Evolutionary conservation across 2,113 vertebrate genomes (phyloP).

Genomic region (Hippocampus mohnikei): DNA sequence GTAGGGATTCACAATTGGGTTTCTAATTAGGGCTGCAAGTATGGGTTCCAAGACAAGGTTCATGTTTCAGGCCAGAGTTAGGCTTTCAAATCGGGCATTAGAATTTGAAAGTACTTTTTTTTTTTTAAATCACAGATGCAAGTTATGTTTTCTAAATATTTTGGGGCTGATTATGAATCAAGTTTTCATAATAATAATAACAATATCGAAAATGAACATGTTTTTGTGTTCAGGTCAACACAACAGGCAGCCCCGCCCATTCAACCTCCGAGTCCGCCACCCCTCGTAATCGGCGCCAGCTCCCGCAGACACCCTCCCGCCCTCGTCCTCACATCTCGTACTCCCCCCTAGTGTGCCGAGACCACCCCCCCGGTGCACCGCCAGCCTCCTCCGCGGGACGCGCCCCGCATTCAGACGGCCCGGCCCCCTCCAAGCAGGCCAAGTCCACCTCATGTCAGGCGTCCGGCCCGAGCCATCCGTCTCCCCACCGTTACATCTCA

Average conservation of each 20-base stretch:
- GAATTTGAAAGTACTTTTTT: too few species aligned
- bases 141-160: too few species aligned
- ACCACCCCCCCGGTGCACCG: conserved; percentile 66
- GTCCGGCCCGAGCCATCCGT: conserved; percentile 71
- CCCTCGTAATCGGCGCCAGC: conserved; percentile 87
- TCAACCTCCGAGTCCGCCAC: conserved; percentile 84
- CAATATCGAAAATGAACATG: not conserved
- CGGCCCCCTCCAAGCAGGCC: conserved; percentile 2
- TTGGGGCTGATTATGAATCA: not conserved
- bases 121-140: too few species aligned
- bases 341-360: conserved; percentile 81
- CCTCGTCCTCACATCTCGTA: conserved; percentile 93
- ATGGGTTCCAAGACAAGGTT: not conserved
- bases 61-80: not conserved
- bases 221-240: conserved; percentile 69
- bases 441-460: conserved; percentile 27
- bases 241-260: conserved; percentile 82
- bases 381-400: conserved; percentile 63
- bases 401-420: conserved; percentile 37
- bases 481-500: conserved; percentile 91
- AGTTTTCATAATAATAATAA: not conserved
- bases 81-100: not conserved
- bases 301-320: conserved; percentile 89
- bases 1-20: not conserved
- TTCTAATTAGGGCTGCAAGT: not conserved